phyloP scores from a whole-genome alignment of 1,140 invertebrate species.

The Drosophila sucinea region DNA sequence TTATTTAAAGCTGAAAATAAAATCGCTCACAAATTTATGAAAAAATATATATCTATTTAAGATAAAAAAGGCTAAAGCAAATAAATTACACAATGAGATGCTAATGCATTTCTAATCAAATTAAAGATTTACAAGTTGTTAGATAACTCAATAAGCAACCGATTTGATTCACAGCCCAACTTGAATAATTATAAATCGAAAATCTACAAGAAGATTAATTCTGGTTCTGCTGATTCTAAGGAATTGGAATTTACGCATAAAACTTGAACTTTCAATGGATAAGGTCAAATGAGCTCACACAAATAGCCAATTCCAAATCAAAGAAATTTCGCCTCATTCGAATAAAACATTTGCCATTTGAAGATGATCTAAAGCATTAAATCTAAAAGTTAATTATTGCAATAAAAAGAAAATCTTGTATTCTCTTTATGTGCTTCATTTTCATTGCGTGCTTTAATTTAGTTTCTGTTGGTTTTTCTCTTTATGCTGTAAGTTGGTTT shows the following conservation, averaged over 20 bases:
- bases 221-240: too few relatives aligned
- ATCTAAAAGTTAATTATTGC: not conserved
- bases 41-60: too few relatives aligned
- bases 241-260: not conserved
- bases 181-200: too few relatives aligned
- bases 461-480: not conserved
- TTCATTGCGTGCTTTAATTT: not conserved
- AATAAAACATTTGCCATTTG: not conserved
- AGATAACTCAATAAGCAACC: too few relatives aligned
- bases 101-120: too few relatives aligned
- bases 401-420: not conserved
- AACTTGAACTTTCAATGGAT: not conserved
- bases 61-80: too few relatives aligned
- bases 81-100: too few relatives aligned
- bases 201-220: too few relatives aligned
- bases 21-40: too few relatives aligned
- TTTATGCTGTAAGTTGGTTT: not conserved
- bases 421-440: not conserved
- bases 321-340: not conserved
- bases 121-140: too few relatives aligned
- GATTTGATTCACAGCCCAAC: too few relatives aligned
- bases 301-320: not conserved
- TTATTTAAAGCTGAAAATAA: not conserved
- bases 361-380: not conserved
- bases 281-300: not conserved